Conservation (phyloP, 2,113 vertebrate species). For the Nyctibius bracteatus region DNA sequence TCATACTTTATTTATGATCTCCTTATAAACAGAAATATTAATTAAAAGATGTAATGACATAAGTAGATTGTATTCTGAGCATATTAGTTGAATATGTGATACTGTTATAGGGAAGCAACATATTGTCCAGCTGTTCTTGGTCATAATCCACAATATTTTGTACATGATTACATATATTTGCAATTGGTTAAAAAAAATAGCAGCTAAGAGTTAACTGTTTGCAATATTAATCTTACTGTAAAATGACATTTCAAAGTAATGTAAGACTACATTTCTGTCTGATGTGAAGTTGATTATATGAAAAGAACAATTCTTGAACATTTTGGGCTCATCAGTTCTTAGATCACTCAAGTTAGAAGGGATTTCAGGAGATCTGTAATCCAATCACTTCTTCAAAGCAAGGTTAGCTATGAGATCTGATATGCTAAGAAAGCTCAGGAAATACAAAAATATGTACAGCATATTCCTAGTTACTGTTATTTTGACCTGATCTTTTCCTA, state of each 20-base stretch:
- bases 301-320: background rate
- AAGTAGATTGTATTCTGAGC: background rate
- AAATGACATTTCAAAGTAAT: background rate
- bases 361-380: background rate
- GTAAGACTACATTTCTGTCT: background rate
- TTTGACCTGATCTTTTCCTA: background rate
- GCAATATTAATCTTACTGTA: background rate
- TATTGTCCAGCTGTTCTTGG: background rate
- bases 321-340: background rate
- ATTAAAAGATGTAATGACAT: background rate
- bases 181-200: background rate
- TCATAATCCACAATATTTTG: background rate
- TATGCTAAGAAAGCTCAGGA: background rate
- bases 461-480: background rate
- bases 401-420: background rate
- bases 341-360: background rate
- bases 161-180: background rate
- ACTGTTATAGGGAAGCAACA: background rate
- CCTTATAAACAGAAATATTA: constrained; percentile 3
- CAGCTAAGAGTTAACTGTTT: background rate
- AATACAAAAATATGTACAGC: background rate
- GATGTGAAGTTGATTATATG: background rate
- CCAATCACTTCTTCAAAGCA: background rate
- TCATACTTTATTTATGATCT: background rate
- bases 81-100: background rate